Evolutionary conservation across 2,113 vertebrate genomes (phyloP).

Genomic region (Speoplatyrhinus poulsoni): DNA sequence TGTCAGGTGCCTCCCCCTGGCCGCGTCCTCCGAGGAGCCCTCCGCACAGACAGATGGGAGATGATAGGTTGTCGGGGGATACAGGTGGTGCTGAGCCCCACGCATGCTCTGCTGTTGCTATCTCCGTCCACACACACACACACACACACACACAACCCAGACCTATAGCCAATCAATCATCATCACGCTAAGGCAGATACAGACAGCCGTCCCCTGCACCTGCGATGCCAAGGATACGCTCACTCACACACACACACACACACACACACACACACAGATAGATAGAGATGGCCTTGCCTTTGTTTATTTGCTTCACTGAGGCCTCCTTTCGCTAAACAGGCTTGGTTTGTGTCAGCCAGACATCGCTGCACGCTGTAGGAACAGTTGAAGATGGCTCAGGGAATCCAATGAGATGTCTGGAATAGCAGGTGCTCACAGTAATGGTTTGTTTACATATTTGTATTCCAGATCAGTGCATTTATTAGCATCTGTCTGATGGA

Average conservation of each 20-base stretch:
- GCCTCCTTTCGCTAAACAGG: conserved; percentile 37
- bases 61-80: conserved; percentile 44
- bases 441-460: too few species aligned
- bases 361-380: conserved; percentile 15
- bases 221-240: conserved; percentile 24
- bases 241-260: too few species aligned
- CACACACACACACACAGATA: conserved; percentile 1
- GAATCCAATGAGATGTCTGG: conserved; percentile 48
- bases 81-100: conserved; percentile 51
- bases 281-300: conserved; percentile 35
- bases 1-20: conserved; percentile 53
- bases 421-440: neutral
- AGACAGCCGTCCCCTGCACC: conserved; percentile 50
- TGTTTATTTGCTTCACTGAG: conserved; percentile 29
- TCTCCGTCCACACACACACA: conserved; percentile 25
- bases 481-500: too few species aligned
- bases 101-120: conserved; percentile 30
- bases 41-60: conserved; percentile 40
- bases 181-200: conserved; percentile 24
- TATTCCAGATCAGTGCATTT: too few species aligned
- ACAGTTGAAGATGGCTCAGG: conserved; percentile 47
- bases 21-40: conserved; percentile 34
- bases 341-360: conserved; percentile 6
- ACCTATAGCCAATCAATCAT: conserved; percentile 43
- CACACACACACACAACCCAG: conserved; percentile 2